Percentiles rank a stretch among this genome's conserved stretches.
phyloP scores from a whole-genome alignment of 2,888 invertebrate genomes.

The Suillia variegata region DNA sequence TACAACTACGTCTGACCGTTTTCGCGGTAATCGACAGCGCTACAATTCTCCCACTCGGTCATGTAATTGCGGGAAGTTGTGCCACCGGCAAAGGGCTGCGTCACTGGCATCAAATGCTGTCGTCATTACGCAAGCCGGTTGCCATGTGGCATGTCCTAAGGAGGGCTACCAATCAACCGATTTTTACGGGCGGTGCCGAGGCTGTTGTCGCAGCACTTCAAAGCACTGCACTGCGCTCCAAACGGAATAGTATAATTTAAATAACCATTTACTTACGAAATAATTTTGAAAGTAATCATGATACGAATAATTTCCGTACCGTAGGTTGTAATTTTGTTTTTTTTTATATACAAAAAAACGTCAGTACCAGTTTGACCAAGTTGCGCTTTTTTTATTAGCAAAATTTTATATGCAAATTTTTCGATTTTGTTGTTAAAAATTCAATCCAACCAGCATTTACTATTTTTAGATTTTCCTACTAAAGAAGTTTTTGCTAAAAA shows the following conservation, averaged over 20 bases:
- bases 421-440: too few species aligned
- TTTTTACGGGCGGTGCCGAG: conserved; percentile 53
- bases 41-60: conserved; percentile 73
- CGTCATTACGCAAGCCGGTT: conserved; percentile 77
- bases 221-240: conserved; percentile 43
- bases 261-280: conserved; percentile 2
- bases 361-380: too few species aligned
- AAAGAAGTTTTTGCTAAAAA: too few species aligned
- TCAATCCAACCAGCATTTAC: too few species aligned
- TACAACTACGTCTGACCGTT: conserved; percentile 76
- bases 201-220: conserved; percentile 55
- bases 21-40: conserved; percentile 57
- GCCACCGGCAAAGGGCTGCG: conserved; percentile 73
- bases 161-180: conserved; percentile 51
- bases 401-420: too few species aligned
- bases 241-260: conserved; percentile 53
- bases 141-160: conserved; percentile 85
- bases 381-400: too few species aligned
- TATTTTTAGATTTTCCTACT: too few species aligned
- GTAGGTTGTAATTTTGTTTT: too few species aligned
- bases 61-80: conserved; percentile 78
- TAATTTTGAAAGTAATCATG: too few species aligned
- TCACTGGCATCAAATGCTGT: conserved; percentile 86
- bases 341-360: too few species aligned
- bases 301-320: too few species aligned